A percentile compares a stretch with the other conserved stretches of the same genome.
These are phyloP conservation scores for Eupelmus urozonus DNA, from an alignment of 2,888 invertebrate genomes.

Conservation along the genomic window DNA sequence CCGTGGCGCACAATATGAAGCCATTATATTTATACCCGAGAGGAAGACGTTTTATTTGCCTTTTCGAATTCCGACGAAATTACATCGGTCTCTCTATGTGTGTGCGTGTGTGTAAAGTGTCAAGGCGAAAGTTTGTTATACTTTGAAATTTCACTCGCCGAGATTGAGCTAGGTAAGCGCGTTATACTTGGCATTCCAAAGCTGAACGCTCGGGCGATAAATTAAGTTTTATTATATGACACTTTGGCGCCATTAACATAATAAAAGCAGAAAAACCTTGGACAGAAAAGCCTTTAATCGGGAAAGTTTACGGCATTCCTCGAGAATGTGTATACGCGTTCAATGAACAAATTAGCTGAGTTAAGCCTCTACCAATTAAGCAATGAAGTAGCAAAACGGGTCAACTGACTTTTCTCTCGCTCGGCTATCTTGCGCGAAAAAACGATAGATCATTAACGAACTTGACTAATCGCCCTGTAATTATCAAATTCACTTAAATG, in stretches of 20 bases:
- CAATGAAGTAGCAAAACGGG: constrained; percentile 35
- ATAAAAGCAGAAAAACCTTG: constrained; percentile 37
- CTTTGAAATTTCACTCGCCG: no score
- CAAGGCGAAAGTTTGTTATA: no score
- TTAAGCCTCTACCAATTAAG: constrained; percentile 16
- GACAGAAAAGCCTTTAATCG: constrained; percentile 12
- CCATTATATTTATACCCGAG: constrained; percentile 8
- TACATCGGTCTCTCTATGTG: no score
- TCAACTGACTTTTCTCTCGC: constrained; percentile 21
- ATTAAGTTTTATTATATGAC: not conserved
- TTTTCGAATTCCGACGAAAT: no score
- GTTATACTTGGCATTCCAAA: no score
- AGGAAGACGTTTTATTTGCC: not conserved
- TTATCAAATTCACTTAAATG: not conserved
- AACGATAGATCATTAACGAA: not conserved
- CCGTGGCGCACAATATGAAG: constrained; percentile 2
- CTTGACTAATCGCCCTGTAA: not conserved
- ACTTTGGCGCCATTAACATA: constrained; percentile 12
- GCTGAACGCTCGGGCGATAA: not conserved
- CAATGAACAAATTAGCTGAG: constrained; percentile 20
- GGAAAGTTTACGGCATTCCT: constrained; percentile 34
- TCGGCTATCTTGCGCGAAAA: not conserved
- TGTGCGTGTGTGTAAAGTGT: no score
- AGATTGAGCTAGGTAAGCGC: no score
- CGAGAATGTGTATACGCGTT: constrained; percentile 13